Conservation (phyloP, 1,140 invertebrate species). For the Daktulosphaira vitifoliae region DNA sequence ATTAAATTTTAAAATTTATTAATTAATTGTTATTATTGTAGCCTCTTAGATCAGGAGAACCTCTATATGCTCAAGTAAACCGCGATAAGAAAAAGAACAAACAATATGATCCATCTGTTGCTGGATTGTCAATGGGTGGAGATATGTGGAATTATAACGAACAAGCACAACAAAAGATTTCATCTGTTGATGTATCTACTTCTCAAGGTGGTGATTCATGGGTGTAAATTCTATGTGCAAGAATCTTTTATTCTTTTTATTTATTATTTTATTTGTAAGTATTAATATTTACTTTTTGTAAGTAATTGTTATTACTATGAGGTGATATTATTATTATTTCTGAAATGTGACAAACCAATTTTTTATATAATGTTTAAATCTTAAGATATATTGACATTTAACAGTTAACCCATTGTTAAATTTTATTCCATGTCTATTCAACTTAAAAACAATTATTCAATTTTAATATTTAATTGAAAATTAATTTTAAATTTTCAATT, state of each 20-base stretch:
- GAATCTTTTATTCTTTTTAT: too few species aligned
- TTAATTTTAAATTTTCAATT: constrained; percentile 9
- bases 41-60: constrained; percentile 56
- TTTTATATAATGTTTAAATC: constrained; percentile 22
- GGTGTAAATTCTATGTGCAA: constrained; percentile 43
- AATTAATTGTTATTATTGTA: constrained; percentile 37
- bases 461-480: too few species aligned
- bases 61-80: constrained; percentile 71
- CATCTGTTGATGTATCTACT: constrained; percentile 40
- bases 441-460: too few species aligned
- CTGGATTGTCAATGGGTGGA: constrained; percentile 43
- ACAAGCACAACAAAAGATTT: constrained; percentile 43
- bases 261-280: background rate
- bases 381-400: too few species aligned
- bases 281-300: constrained; percentile 15
- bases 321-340: constrained; percentile 32
- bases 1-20: background rate
- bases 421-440: too few species aligned
- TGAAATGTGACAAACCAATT: constrained; percentile 17
- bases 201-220: constrained; percentile 51
- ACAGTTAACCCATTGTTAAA: too few species aligned
- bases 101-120: constrained; percentile 49
- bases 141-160: constrained; percentile 43
- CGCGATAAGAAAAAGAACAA: constrained; percentile 67
- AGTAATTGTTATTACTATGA: constrained; percentile 20